These are phyloP conservation scores for Azemiops feae DNA, from an alignment of 2,113 vertebrate species.

Conservation along the genomic window DNA sequence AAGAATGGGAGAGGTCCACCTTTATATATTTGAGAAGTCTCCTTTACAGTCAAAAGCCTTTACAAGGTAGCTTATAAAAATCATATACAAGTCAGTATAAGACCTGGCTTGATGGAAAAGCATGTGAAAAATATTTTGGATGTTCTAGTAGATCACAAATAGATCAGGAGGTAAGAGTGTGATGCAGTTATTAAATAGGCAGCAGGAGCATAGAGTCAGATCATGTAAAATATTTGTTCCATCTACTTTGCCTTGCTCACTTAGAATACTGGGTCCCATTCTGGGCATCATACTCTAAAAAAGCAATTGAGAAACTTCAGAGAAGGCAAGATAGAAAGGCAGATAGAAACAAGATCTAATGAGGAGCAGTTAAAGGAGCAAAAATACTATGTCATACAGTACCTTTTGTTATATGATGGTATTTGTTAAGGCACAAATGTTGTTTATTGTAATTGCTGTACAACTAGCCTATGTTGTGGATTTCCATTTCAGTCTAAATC, in stretches of 20 bases:
- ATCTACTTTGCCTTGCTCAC: background rate
- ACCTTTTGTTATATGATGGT: too few species aligned
- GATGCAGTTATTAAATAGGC: background rate
- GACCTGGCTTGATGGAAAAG: background rate
- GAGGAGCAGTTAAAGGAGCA: background rate
- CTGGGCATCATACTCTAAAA: background rate
- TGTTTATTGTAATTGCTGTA: too few species aligned
- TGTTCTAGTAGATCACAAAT: background rate
- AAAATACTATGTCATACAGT: too few species aligned
- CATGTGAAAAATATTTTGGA: background rate
- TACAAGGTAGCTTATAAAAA: background rate
- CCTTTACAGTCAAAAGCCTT: background rate
- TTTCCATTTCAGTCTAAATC: too few species aligned
- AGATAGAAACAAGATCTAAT: background rate
- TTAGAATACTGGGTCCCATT: background rate
- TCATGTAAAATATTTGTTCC: background rate
- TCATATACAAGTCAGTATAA: background rate
- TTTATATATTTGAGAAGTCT: background rate
- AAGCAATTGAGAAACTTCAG: background rate
- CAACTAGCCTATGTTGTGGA: too few species aligned
- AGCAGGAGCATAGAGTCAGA: background rate
- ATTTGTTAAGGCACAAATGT: too few species aligned
- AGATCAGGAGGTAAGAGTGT: background rate
- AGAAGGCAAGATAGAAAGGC: background rate
- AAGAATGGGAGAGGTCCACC: background rate